Evolutionary conservation across 1,140 invertebrate genomes (phyloP).

Genomic region (Galleria mellonella): DNA sequence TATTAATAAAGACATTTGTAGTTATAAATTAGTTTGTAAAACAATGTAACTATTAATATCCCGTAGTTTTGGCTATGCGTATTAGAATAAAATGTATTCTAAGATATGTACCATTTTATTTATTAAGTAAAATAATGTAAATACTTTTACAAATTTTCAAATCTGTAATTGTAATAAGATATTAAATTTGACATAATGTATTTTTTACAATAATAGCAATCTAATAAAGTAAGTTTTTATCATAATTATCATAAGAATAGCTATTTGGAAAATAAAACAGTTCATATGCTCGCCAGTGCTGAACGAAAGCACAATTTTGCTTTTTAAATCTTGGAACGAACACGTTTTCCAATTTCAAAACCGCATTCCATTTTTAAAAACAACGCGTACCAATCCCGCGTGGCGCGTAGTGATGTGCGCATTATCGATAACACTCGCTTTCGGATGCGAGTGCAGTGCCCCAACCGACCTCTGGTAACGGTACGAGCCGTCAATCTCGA

Average conservation of each 20-base stretch:
- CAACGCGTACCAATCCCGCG: slow-evolving; percentile 14
- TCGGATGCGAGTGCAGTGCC: slow-evolving; percentile 31
- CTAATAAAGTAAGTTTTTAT: too few relatives aligned
- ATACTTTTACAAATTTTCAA: too few relatives aligned
- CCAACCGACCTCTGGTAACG: slow-evolving; percentile 34
- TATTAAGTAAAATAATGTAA: too few relatives aligned
- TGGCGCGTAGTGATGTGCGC: slow-evolving; percentile 28
- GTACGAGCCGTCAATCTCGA: slow-evolving; percentile 37
- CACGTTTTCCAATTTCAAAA: slow-evolving; percentile 35
- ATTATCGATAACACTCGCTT: slow-evolving; percentile 29
- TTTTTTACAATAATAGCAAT: not conserved
- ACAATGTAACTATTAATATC: too few relatives aligned
- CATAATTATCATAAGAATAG: not conserved
- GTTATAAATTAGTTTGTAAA: too few relatives aligned
- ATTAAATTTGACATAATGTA: not conserved
- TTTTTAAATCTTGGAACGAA: slow-evolving; percentile 24
- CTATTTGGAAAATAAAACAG: not conserved
- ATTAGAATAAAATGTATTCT: too few relatives aligned
- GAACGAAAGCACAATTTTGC: slow-evolving; percentile 22
- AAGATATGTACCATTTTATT: too few relatives aligned
- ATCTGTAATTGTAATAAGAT: too few relatives aligned
- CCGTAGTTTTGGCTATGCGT: too few relatives aligned
- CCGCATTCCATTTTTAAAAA: slow-evolving; percentile 36
- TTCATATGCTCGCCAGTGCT: slow-evolving; percentile 4
- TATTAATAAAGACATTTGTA: too few relatives aligned